Conservation (phyloP, 2,797 vertebrate species). For the Tapirus indicus region DNA sequence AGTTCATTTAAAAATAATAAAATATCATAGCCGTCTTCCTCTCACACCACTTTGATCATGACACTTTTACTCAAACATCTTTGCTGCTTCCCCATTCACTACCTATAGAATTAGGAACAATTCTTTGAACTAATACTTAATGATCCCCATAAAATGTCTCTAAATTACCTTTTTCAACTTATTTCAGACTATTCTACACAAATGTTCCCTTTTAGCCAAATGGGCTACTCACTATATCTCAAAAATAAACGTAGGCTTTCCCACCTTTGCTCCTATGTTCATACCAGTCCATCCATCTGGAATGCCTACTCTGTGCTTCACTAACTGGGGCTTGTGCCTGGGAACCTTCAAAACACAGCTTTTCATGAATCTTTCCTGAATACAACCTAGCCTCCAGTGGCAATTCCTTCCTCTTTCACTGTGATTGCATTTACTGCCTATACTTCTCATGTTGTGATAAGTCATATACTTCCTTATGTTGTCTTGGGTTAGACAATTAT, state of each 20-base stretch:
- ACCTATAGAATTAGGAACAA: not conserved
- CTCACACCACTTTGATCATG: not conserved
- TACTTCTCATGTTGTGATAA: not conserved
- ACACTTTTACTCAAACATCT: not conserved
- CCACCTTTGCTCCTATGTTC: not conserved
- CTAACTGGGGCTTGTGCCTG: not conserved
- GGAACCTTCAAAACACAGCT: not conserved
- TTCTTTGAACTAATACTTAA: not conserved
- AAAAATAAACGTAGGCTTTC: not conserved
- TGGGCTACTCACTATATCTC: not conserved
- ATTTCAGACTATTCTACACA: not conserved
- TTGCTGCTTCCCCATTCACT: not conserved
- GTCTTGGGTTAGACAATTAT: not conserved
- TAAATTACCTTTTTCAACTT: not conserved
- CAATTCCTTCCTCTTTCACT: not conserved
- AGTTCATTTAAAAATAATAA: slow-evolving; percentile 45
- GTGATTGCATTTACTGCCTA: not conserved
- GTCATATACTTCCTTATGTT: not conserved
- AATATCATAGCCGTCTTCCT: not conserved
- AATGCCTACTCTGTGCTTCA: not conserved
- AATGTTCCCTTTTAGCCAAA: not conserved
- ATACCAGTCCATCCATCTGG: not conserved
- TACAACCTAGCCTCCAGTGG: not conserved
- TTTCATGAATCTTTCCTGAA: not conserved
- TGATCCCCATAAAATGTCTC: not conserved